Percentiles rank a stretch among this genome's conserved stretches.
Conservation (phyloP, 1,140 invertebrate species). For the Cotesia vestalis region DNA sequence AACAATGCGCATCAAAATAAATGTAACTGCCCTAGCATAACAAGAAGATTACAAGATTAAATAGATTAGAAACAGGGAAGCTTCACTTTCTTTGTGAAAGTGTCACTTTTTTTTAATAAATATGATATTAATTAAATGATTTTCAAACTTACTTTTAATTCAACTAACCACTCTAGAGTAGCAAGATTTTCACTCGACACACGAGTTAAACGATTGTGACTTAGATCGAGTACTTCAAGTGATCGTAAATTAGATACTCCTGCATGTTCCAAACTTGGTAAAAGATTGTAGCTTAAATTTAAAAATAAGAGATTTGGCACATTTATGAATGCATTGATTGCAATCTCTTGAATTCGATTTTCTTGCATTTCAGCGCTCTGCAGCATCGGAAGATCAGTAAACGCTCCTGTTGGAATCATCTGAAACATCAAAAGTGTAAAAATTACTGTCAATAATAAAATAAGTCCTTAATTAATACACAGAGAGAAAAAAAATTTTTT, state of each 20-base stretch:
- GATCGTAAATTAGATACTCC: slow-evolving; percentile 77
- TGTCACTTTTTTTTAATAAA: slow-evolving; percentile 26
- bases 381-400: slow-evolving; percentile 79
- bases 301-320: slow-evolving; percentile 81
- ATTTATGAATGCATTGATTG: slow-evolving; percentile 79
- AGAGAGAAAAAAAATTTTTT: too few relatives aligned
- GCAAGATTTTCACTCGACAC: slow-evolving; percentile 73
- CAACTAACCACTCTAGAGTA: slow-evolving; percentile 83
- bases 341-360: slow-evolving; percentile 75
- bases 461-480: too few relatives aligned
- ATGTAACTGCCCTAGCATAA: slow-evolving; percentile 33
- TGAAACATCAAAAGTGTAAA: slow-evolving; percentile 44
- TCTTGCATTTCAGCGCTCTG: slow-evolving; percentile 82
- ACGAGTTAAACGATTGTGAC: slow-evolving; percentile 77
- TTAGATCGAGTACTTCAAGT: slow-evolving; percentile 83
- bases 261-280: slow-evolving; percentile 75
- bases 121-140: too few relatives aligned
- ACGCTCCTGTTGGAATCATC: slow-evolving; percentile 74
- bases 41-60: slow-evolving; percentile 28
- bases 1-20: slow-evolving; percentile 41
- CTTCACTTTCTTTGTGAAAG: slow-evolving; percentile 58
- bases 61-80: slow-evolving; percentile 4
- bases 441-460: too few relatives aligned
- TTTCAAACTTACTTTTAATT: slow-evolving; percentile 71
- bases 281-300: slow-evolving; percentile 82